A percentile compares a stretch with the other conserved stretches of the same genome.
phyloP scores from a whole-genome alignment of 2,797 vertebrate genomes.

The Gallirallus australis region DNA sequence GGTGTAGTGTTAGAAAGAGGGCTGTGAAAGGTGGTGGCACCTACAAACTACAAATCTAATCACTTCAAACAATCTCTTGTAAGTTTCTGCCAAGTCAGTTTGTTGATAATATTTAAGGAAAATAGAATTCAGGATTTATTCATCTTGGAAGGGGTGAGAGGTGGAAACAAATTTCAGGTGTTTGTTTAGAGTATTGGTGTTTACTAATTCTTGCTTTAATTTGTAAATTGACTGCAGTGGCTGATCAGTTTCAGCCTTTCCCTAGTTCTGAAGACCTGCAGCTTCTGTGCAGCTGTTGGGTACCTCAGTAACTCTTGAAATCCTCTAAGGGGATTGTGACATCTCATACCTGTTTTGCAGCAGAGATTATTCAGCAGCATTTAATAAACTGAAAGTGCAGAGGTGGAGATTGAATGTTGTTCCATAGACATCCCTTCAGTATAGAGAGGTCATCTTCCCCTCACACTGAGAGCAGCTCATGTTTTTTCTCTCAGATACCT shows the following conservation, averaged over 20 bases:
- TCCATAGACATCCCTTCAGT: not conserved
- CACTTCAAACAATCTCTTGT: not conserved
- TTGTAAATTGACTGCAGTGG: not conserved
- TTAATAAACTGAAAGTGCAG: conserved; percentile 46
- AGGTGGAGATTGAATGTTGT: not conserved
- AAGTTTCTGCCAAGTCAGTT: not conserved
- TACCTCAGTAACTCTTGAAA: not conserved
- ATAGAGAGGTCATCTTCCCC: not conserved
- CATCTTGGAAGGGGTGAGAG: accelerated
- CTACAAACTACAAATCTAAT: not conserved
- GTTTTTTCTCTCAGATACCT: not conserved
- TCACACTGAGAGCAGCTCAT: not conserved
- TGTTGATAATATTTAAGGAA: not conserved
- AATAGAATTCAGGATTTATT: not conserved
- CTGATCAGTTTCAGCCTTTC: not conserved
- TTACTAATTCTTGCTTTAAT: not conserved
- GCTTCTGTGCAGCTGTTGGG: not conserved
- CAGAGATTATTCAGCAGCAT: conserved; percentile 63
- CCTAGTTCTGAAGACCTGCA: not conserved
- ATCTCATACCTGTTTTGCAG: conserved; percentile 41
- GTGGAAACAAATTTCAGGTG: not conserved
- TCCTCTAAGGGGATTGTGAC: conserved; percentile 20
- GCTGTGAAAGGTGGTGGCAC: not conserved
- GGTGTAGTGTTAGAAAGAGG: not conserved
- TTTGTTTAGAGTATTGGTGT: not conserved